Base-by-base conservation (phyloP, 2,888 invertebrate genomes). In the Ophraella communa region DNA sequence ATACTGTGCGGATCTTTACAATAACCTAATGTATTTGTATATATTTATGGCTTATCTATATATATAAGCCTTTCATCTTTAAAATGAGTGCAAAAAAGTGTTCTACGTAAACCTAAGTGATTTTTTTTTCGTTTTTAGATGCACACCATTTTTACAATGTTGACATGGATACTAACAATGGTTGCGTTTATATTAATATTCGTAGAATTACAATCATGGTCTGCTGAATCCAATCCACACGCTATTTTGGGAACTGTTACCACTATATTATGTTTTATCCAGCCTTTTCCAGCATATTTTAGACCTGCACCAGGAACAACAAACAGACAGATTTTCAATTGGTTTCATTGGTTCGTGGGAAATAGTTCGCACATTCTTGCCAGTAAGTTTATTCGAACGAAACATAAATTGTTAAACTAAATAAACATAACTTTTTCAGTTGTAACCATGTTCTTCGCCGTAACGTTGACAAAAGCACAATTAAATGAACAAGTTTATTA, bases 371-470 rank as follows among this genome's bases (percentile, higher is more conserved):
- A 95, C 77, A 92, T 95, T 71, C 84, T 94, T 73, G 94, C 90
- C 80, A 92, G 95, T 95, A 82, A 87, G 91, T 87, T 11, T 23
- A 35, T 63, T n/a, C n/a, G 20, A 35, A 44, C 49, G 14, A 20
- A 24, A 30, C n/a, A n/a, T n/a, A n/a, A n/a, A n/a, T n/a, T n/a
- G 30, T 30, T 10, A 0, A 35, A 49, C n/a, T 23, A 20, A 62
- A 11, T 23, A 20, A 20, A 30, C 4, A 35, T 10, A 60, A 66
- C 66, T 30, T 59, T 85, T 87, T 8, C 85, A 96, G 96, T 97
- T 82, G 91, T 95, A 11, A 92, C 95, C 55, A 93, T 98, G 76
- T 97, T 97, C 87, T 91, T 96, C 78, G 94, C 97, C 42, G 91
- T 94, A 21, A 90, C 91, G 76, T 85, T 97, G 68, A 87, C 88